Evolutionary conservation across 2,113 vertebrate species (phyloP), one percentile per base, ranked within the genome.

Genomic region (Chamaetylas fuelleborni): DNA sequence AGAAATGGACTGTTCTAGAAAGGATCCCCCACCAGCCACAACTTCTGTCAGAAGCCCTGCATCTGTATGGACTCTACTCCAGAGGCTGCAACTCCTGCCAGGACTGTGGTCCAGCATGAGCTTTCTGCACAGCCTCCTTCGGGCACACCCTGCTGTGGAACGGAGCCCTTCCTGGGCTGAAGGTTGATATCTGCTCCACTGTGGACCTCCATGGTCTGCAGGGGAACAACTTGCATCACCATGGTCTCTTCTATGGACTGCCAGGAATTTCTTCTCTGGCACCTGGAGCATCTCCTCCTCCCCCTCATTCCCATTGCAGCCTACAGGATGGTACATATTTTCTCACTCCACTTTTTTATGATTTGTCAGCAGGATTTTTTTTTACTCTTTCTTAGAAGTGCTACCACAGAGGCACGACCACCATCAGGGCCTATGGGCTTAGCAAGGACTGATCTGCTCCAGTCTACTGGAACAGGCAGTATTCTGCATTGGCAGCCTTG

Each of bases 281-380:
- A 2, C 15, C 10, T 48, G 38, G 9, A 58, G 4, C 9, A 38
- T 22, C 7, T 58, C 6, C 3, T 77, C 4, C 11, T 50, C 2
- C 4, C 22, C 10, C 5, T 47, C 7, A 38, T 38, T 42, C 31
- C 23, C 20, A 14, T 53, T 17, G 19, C 9, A 20, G 19, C 5
- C 14, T 20, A 3, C 11, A 38, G 23, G 15, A 20, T 47, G 4
- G 54, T 70, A 57, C 34, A 62, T 28, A 34, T 66, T 22, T 88
- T 88, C 29, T 57, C 5, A 22, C 11, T 65, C 8, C 5, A 22
- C 9, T 51, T 7, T 70, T 26, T 40, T 29, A 43, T 0, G 0
- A 28, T 5, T 26, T 36, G 11, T 56, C 12, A 47, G 8, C 14
- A 57, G 16, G 6, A 10, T 7, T 53, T 17, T 53, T 40, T 40